Evolutionary conservation across 2,113 vertebrate genomes (phyloP).

Genomic region (Colaptes auratus): DNA sequence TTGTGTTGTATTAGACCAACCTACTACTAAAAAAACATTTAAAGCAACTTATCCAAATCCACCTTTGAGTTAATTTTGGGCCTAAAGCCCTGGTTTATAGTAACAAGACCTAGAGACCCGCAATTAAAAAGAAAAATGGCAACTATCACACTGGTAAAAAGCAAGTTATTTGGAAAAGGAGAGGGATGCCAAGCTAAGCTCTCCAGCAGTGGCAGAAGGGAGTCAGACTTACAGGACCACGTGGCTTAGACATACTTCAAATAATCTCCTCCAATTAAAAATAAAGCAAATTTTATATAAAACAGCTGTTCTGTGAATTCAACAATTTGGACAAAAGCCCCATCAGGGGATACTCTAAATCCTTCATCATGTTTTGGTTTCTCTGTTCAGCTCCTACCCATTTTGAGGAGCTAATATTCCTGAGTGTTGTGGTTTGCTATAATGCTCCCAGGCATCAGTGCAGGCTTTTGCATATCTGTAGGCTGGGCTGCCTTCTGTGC

Average conservation of each 20-base stretch:
- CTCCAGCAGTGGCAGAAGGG: slow-evolving; percentile 32
- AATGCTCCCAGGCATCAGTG: not conserved
- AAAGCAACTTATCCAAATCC: slow-evolving; percentile 15
- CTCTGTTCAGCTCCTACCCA: not conserved
- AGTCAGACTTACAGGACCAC: slow-evolving; percentile 26
- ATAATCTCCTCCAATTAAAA: slow-evolving; percentile 69
- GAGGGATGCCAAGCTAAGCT: slow-evolving; percentile 28
- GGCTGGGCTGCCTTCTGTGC: not conserved
- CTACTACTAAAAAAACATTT: slow-evolving; percentile 22
- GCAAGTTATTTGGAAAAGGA: not conserved
- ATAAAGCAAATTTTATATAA: slow-evolving; percentile 49
- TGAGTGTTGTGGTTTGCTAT: not conserved
- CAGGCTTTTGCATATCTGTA: not conserved
- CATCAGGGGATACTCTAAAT: slow-evolving; percentile 6
- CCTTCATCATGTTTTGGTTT: not conserved
- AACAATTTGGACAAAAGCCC: not conserved
- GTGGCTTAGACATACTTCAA: slow-evolving; percentile 44
- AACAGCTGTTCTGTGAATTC: slow-evolving; percentile 59
- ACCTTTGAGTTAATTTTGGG: slow-evolving; percentile 12
- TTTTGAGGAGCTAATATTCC: not conserved
- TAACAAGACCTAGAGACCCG: not conserved
- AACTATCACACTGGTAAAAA: slow-evolving; percentile 45
- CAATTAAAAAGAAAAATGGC: slow-evolving; percentile 55
- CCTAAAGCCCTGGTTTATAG: slow-evolving; percentile 26
- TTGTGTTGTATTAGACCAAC: not conserved